Evolutionary conservation across 1,140 invertebrate genomes (phyloP), one percentile per base, ranked within the genome.

Genomic region (Spodoptera litura): DNA sequence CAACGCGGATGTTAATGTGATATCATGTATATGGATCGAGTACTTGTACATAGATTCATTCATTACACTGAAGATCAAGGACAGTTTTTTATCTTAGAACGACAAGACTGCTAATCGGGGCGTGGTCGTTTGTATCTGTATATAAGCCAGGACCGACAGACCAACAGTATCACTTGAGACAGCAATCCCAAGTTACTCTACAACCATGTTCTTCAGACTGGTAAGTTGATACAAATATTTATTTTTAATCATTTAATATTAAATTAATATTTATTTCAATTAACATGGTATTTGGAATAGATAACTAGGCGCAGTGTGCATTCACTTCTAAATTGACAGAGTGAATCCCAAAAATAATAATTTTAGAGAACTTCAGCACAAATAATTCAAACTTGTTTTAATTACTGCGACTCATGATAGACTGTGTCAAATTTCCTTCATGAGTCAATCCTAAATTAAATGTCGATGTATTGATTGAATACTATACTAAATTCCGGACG

Each of bases 21-120:
- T 64, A 79, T 62, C 64, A 78, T 79, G 83, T 64, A 81, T 53
- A 78, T 82, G 51, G 44, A 38, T 75, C 83, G 80, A 79, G 38
- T 44, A 44, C 38, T 44, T 10, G 78, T 86, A 85, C 83, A 85
- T 71, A 75, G 81, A 83, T 88, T 87, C 80, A 88, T 87, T 87
- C 68, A 89, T 85, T 88, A 82, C 81, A 86, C 82, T 85, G 89
- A 91, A 91, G 89, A 92, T 92, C 91, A 93, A 93, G 91, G 91
- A 91, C 91, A 78, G 81, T 90, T 89, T 44, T 92, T 92, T 92
- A 85, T 87, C 78, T 77, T 52, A 77, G 62, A 62, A 78, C 62
- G 68, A 81, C 78, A 74, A 74, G 78, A 85, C 83, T 80, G 85
- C 78, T 81, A 53, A 77, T 70, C 76, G 27, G 83, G 91, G 91